Evolutionary conservation across 2,797 vertebrate genomes (phyloP), one percentile per base, ranked within the genome.

Genomic region (Anomalospiza imberbis): DNA sequence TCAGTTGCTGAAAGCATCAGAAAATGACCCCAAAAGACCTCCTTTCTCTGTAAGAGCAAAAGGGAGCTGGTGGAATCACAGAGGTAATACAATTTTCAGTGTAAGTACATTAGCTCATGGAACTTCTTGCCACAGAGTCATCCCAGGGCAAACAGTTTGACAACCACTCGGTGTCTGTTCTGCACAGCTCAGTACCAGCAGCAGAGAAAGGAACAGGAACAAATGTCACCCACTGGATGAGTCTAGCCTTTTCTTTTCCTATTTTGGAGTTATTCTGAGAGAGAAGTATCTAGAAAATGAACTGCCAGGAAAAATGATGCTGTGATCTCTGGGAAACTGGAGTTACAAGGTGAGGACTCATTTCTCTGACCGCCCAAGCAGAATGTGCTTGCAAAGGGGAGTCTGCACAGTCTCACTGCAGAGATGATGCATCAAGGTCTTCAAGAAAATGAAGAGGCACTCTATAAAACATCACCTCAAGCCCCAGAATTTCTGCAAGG

Each of bases 141-240:
- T 74, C 77, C 54, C 78, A 83, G 85, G 93, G 68, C 91, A 91
- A 92, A 71, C 29, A 75, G 89, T 87, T 44, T 85, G 84, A 91
- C 66, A 85, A 54, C 5, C 34, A 19, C 79, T 68, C 7, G 3
- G 48, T 70, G 67, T 48, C 74, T 67, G 77, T 5, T 76, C 29
- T 45, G 80, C 88, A 65, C 29, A 76, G 71, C 71, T 68, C 10
- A 1, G 78, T 51, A 48, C n/a, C 57, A 21, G 32, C 19, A 40
- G 55, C 91, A 85, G 10, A 61, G 36, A 83, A 91, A 81, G 70
- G 9, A 85, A 24, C 42, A 54, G 81, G 53, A 75, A 65, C 48
- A 90, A 83, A 58, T 36, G 50, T 38, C 21, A 77, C n/a, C 36
- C 36, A 38, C 51, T 66, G 58, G 47, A 48, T 2, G 21, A 15